Base-by-base conservation (phyloP, 2,113 vertebrate genomes). In the Sylvietta virens region DNA sequence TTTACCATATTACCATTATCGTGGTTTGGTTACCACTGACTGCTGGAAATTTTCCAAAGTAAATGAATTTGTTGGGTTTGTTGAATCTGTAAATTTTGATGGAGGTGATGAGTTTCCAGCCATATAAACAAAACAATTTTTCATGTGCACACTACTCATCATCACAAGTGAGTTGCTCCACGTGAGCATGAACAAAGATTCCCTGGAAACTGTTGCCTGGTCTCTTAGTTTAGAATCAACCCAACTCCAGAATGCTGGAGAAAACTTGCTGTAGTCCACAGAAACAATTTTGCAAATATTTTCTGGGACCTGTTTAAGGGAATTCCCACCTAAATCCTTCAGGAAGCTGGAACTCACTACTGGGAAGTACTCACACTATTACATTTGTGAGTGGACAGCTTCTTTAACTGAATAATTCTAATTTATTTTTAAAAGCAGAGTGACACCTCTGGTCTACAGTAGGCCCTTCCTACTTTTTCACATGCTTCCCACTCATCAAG, bases 241-340 rank as follows among this genome's bases (percentile, higher is more conserved):
- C 6, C 27, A 79, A 30, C 18, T 64, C 45, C 45, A 77, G 44
- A 67, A 83, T 10, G 3, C 40, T 80, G 71, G 24, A 65, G 47
- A 48, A 62, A 88, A 64, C 19, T 3, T 65, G 21, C 37, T 61
- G 16, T 13, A 54, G 37, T 37, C 58, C 31, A 86, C 78, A 84
- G 53, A 18, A 91, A 81, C 30, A 71, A 58, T 93, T 94, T 91
- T 48, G 65, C 64, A 97, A 96, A 65, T 42, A 85, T 83, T 71
- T 79, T 33, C 30, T 45, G 35, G 48, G 26, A 47, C 3, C 5
- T 56, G 24, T 51, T 86, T 21, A 30, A 54, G 44, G 26, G 39
- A 81, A 72, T 53, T 86, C 44, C 53, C 23, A 64, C 37, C 37
- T 22, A 60, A 77, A 58, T 10, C 12, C 9, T 60, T 31, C 21